Conservation (phyloP, 92 coral and sea anemone species). For the Metridium senile region DNA sequence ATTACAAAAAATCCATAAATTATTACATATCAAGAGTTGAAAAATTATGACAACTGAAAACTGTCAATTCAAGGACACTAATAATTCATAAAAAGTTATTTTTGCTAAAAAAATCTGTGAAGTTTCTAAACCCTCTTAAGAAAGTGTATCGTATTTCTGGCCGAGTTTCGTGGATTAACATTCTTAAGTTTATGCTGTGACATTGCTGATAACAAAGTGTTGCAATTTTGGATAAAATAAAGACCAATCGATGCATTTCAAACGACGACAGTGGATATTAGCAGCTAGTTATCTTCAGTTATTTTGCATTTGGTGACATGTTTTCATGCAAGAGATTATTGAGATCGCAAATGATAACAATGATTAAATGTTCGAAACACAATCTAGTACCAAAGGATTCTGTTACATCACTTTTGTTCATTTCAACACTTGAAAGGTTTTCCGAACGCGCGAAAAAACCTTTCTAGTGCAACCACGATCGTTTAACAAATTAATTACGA, state of each 20-base stretch:
- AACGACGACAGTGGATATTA: too few relatives aligned
- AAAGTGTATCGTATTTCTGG: constrained; percentile 1
- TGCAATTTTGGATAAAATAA: neutral
- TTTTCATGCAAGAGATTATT: neutral
- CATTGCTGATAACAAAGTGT: neutral
- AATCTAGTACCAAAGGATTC: too few relatives aligned
- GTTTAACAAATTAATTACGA: constrained; percentile 7
- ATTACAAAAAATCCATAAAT: too few relatives aligned
- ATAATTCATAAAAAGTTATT: neutral
- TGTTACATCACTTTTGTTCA: neutral
- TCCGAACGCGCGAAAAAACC: constrained; percentile 7
- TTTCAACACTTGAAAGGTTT: constrained; percentile 12
- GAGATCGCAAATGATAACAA: too few relatives aligned
- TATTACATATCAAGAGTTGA: too few relatives aligned
- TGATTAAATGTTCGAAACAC: too few relatives aligned
- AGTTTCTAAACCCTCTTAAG: too few relatives aligned
- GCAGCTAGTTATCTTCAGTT: neutral
- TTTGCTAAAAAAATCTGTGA: neutral
- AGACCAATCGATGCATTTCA: too few relatives aligned
- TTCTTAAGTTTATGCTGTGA: neutral
- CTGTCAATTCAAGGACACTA: neutral
- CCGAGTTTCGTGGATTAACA: neutral
- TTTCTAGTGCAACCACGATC: neutral
- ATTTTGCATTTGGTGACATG: neutral
- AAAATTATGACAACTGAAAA: neutral